Conservation (phyloP, 2,113 vertebrate species). For the Pseudorhombus dupliciocellatus region DNA sequence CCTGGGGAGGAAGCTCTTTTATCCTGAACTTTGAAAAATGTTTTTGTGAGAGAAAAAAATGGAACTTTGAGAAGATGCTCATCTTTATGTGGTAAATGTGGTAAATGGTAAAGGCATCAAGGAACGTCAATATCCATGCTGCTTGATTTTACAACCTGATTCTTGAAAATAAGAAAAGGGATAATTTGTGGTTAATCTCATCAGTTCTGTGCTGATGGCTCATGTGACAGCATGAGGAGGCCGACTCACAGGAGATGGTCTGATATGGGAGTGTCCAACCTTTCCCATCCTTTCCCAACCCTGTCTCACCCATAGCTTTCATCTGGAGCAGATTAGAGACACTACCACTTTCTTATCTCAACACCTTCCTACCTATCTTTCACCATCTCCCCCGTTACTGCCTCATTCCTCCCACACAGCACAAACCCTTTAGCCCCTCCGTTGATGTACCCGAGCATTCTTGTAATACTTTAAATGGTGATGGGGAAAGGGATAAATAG, state of each 20-base stretch:
- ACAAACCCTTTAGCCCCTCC: slow-evolving; percentile 17
- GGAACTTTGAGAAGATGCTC: neutral
- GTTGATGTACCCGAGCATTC: slow-evolving; percentile 2
- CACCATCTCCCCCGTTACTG: slow-evolving; percentile 19
- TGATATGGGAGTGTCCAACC: slow-evolving; percentile 47
- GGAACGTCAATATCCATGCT: too few species aligned
- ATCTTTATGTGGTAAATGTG: neutral
- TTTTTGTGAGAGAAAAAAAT: neutral
- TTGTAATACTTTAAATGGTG: neutral
- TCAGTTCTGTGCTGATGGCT: slow-evolving; percentile 30
- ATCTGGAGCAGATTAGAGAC: slow-evolving; percentile 62
- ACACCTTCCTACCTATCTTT: slow-evolving; percentile 45
- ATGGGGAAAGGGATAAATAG: neutral
- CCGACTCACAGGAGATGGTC: slow-evolving; percentile 30
- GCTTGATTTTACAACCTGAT: too few species aligned
- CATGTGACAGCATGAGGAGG: slow-evolving; percentile 4
- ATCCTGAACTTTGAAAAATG: too few species aligned
- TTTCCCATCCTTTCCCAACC: slow-evolving; percentile 22
- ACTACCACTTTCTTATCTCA: slow-evolving; percentile 68
- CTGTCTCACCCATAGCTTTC: slow-evolving; percentile 35
- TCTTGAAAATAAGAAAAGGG: too few species aligned
- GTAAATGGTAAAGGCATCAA: neutral
- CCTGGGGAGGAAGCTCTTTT: too few species aligned
- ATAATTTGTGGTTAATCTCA: neutral
- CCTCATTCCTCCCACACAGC: slow-evolving; percentile 23